Evolutionary conservation across 2,113 vertebrate species (phyloP).

Genomic region (Mormoops blainvillei): DNA sequence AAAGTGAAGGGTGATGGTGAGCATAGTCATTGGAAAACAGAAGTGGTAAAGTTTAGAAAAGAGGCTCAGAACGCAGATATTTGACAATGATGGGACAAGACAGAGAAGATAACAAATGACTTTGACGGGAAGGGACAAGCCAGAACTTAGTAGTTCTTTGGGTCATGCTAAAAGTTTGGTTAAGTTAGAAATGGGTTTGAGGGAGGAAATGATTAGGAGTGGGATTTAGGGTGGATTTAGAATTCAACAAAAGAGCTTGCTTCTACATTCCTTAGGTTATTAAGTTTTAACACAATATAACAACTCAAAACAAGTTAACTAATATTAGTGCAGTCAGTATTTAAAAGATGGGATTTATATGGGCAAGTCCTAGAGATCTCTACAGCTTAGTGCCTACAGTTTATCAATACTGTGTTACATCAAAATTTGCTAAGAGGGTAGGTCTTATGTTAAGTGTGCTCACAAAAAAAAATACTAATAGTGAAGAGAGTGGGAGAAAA

Average conservation of each 20-base stretch:
- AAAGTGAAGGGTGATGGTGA: background rate
- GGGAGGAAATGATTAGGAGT: background rate
- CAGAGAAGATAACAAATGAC: background rate
- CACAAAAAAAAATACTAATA: background rate
- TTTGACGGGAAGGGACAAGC: background rate
- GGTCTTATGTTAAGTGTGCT: background rate
- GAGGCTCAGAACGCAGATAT: background rate
- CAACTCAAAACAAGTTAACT: background rate
- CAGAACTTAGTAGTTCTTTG: background rate
- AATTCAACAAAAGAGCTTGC: background rate
- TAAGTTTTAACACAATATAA: background rate
- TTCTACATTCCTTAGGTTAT: background rate
- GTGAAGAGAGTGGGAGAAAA: background rate
- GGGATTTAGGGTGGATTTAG: background rate
- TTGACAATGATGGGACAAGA: background rate
- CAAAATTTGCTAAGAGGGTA: background rate
- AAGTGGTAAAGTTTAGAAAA: background rate
- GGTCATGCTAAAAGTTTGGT: background rate
- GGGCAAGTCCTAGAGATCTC: background rate
- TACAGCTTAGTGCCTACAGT: background rate
- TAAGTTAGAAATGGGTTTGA: background rate
- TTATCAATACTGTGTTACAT: background rate
- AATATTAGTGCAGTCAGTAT: background rate
- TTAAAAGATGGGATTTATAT: background rate
- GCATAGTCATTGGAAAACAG: background rate